phyloP scores from a whole-genome alignment of 2,797 vertebrate genomes.

The Glyptemys insculpta region DNA sequence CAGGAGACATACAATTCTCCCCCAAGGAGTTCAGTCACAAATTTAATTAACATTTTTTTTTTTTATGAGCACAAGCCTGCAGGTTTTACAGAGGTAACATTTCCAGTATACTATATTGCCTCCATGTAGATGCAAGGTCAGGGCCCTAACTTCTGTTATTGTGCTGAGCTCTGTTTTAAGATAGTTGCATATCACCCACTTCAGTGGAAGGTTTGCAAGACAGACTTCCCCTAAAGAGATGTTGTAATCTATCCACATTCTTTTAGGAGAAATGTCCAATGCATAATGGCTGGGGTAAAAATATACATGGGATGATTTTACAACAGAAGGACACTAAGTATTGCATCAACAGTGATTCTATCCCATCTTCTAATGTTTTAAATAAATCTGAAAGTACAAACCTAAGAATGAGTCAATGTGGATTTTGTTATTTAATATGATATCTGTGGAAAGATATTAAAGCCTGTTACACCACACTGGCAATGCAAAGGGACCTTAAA shows the following conservation, averaged over 20 bases:
- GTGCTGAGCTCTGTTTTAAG: no score
- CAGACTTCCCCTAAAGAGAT: not conserved
- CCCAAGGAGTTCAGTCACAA: no score
- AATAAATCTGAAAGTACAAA: not conserved
- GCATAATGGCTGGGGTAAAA: not conserved
- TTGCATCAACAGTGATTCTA: not conserved
- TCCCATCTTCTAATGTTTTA: not conserved
- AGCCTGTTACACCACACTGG: not conserved
- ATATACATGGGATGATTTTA: not conserved
- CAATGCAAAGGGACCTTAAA: not conserved
- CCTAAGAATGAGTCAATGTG: not conserved
- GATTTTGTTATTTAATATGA: not conserved
- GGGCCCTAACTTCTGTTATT: no score
- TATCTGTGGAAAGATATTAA: not conserved
- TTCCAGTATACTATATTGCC: no score
- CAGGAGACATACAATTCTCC: no score
- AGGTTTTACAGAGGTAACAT: no score
- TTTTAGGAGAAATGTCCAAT: not conserved
- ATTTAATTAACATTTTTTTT: no score
- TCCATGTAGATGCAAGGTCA: no score
- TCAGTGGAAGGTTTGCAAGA: not conserved
- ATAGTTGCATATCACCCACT: not conserved
- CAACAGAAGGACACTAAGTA: not conserved
- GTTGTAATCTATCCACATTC: not conserved
- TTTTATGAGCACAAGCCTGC: no score